Conservation (phyloP, 2,888 invertebrate genomes). For the Beris chalybata region DNA sequence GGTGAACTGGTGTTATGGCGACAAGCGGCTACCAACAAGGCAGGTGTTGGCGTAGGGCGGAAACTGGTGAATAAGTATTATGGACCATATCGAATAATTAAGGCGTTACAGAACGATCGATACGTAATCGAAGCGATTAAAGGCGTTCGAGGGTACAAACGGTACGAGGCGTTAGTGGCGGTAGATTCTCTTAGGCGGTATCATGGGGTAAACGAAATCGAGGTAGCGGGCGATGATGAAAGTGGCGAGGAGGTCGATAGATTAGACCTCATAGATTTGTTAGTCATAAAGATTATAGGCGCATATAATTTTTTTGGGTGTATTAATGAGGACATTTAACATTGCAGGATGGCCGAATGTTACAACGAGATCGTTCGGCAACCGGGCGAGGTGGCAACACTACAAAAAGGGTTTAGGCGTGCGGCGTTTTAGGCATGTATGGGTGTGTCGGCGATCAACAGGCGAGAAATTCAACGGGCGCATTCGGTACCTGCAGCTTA, state of each 20-base stretch:
- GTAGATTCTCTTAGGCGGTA: constrained; percentile 2
- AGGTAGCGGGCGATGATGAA: constrained; percentile 2
- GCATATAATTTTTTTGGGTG: no score
- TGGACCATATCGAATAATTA: not conserved
- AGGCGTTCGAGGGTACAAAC: constrained; percentile 5
- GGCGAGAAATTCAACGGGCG: not conserved
- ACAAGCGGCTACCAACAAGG: not conserved
- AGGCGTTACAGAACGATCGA: constrained; percentile 2
- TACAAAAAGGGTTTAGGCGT: not conserved
- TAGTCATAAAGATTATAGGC: not conserved
- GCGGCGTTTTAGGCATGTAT: not conserved
- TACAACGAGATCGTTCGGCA: not conserved
- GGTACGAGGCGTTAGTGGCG: constrained; percentile 7
- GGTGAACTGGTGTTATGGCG: constrained; percentile 6
- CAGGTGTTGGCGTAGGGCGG: not conserved
- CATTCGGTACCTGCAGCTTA: no score
- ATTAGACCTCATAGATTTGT: constrained; percentile 5
- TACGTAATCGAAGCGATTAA: constrained; percentile 1
- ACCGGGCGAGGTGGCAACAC: not conserved
- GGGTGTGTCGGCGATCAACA: not conserved
- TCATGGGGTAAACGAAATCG: constrained; percentile 1
- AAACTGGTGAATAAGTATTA: constrained; percentile 1
- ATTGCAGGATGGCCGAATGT: constrained; percentile 7
- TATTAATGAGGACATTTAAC: constrained; percentile 5
- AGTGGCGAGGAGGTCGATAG: constrained; percentile 4